phyloP scores from a whole-genome alignment of 1,140 invertebrate genomes.

The Drosophila tropicalis region DNA sequence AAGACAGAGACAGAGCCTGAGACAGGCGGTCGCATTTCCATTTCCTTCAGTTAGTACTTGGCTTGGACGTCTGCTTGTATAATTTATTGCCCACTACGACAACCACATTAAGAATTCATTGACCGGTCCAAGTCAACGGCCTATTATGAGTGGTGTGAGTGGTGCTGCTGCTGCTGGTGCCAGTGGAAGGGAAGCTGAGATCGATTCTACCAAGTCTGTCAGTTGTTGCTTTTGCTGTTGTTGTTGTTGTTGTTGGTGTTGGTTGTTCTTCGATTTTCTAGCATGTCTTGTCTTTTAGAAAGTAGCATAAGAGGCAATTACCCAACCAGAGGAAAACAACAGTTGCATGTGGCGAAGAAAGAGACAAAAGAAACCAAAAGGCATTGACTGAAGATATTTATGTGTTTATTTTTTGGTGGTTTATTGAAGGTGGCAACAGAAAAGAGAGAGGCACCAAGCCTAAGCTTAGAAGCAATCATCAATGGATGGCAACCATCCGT shows the following conservation, averaged over 20 bases:
- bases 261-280: constrained; percentile 34
- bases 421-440: background rate
- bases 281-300: constrained; percentile 48
- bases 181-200: constrained; percentile 57
- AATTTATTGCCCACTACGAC: constrained; percentile 72
- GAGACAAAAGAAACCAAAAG: constrained; percentile 7
- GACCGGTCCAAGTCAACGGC: constrained; percentile 77
- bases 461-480: constrained; percentile 54
- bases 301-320: constrained; percentile 42
- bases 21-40: constrained; percentile 48
- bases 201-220: constrained; percentile 21
- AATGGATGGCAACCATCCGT: constrained; percentile 53
- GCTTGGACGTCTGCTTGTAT: constrained; percentile 57
- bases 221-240: background rate
- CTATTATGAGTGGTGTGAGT: constrained; percentile 46
- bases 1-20: background rate
- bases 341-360: constrained; percentile 13
- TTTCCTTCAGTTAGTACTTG: constrained; percentile 55
- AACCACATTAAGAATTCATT: constrained; percentile 75
- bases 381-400: constrained; percentile 2
- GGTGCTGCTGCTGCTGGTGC: no score
- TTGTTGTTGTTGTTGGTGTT: background rate
- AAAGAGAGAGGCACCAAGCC: background rate
- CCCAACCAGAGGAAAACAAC: constrained; percentile 19
- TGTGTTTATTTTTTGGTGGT: background rate